These are phyloP conservation scores for Catocala sponsa DNA, from an alignment of 2,888 invertebrate species.

Conservation along the genomic window DNA sequence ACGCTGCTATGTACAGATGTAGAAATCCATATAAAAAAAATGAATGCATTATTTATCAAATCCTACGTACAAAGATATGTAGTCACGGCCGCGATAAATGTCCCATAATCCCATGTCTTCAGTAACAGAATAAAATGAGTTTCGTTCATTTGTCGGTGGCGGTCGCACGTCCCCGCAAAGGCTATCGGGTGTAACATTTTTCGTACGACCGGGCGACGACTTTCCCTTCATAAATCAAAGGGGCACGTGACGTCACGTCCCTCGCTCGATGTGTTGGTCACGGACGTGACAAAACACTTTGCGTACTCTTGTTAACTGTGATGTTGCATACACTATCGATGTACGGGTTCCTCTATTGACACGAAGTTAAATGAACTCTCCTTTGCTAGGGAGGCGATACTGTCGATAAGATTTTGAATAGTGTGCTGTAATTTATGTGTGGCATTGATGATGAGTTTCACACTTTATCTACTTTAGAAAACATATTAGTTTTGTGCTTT, in stretches of 20 bases:
- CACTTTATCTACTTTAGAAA: background rate
- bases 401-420: conserved; percentile 8
- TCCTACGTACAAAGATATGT: background rate
- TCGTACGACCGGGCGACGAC: conserved; percentile 64
- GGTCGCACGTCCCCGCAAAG: conserved; percentile 70
- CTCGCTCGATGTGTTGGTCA: conserved; percentile 69
- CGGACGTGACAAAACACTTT: conserved; percentile 73
- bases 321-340: conserved; percentile 40
- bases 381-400: background rate
- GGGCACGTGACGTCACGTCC: conserved; percentile 78
- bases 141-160: conserved; percentile 69
- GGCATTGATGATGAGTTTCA: background rate
- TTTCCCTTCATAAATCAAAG: conserved; percentile 82
- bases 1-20: background rate
- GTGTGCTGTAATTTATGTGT: background rate
- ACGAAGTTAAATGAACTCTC: conserved; percentile 8
- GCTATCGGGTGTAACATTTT: conserved; percentile 78
- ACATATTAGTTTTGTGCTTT: background rate
- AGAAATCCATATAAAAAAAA: background rate
- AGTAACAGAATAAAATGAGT: conserved; percentile 74
- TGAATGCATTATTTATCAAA: conserved; percentile 6
- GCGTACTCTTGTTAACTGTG: conserved; percentile 42
- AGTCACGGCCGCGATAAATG: conserved; percentile 58
- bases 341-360: conserved; percentile 13
- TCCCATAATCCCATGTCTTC: conserved; percentile 62